A percentile compares a stretch with the other conserved stretches of the same genome.
Evolutionary conservation across 92 coral and sea anemone species (phyloP).

Genomic region (Parazoanthus swiftii): DNA sequence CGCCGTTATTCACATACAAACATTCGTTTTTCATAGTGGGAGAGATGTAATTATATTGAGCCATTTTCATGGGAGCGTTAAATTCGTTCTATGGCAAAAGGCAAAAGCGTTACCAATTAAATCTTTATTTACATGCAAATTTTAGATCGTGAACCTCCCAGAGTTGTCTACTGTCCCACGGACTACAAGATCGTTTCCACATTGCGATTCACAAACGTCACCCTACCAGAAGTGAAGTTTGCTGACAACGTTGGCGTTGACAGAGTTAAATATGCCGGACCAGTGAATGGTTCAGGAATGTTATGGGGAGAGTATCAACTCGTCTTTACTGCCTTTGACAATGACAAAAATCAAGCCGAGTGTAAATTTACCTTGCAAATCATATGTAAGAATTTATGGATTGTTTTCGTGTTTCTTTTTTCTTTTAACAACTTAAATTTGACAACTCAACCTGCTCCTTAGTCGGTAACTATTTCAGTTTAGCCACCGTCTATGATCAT

Average conservation of each 20-base stretch:
- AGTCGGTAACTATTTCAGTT: no score
- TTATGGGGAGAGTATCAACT: slow-evolving; percentile 16
- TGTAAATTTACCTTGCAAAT: slow-evolving; percentile 6
- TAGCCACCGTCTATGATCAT: no score
- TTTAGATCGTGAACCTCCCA: slow-evolving; percentile 25
- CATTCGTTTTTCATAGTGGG: no score
- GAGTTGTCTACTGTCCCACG: slow-evolving; percentile 24
- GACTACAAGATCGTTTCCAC: slow-evolving; percentile 38
- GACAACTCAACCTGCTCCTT: no score
- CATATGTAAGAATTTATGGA: slow-evolving; percentile 11
- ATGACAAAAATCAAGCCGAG: slow-evolving; percentile 1
- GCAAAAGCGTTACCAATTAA: neutral
- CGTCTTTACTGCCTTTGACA: slow-evolving; percentile 19
- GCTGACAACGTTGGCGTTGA: slow-evolving; percentile 25
- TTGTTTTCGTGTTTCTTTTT: no score
- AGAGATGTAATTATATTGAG: no score
- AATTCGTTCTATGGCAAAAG: no score
- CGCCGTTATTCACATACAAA: no score
- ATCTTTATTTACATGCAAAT: no score
- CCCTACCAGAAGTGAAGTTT: slow-evolving; percentile 23
- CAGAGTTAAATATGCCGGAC: slow-evolving; percentile 8
- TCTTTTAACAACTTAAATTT: no score
- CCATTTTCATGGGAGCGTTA: no score
- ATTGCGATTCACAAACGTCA: slow-evolving; percentile 10
- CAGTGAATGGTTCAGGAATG: slow-evolving; percentile 4